These are phyloP conservation scores for Poeciliopsis retropinna DNA, from an alignment of 2,113 vertebrate species.

Conservation along the genomic window DNA sequence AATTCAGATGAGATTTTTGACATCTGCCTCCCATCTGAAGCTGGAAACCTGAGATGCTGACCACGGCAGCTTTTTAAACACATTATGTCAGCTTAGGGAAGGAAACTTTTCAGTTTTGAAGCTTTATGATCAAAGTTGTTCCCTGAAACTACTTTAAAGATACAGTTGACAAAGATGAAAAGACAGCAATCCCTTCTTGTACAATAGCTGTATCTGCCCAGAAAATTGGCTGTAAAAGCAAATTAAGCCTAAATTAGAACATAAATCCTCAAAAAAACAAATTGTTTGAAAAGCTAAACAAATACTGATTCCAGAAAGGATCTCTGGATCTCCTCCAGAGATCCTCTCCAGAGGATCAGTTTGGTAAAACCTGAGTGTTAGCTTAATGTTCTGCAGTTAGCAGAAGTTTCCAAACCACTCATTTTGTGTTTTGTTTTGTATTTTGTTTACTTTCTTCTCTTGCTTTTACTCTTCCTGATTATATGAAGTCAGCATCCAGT, in stretches of 20 bases:
- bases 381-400: neutral
- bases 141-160: neutral
- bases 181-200: neutral
- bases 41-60: neutral
- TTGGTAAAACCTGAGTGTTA: neutral
- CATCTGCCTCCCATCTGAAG: conserved; percentile 27
- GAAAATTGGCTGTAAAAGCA: no score
- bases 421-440: no score
- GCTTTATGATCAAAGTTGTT: neutral
- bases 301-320: neutral
- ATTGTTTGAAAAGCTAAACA: neutral
- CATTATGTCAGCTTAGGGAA: neutral
- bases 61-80: conserved; percentile 1
- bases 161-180: neutral
- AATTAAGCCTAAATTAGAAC: neutral
- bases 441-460: neutral
- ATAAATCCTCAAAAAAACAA: neutral
- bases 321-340: neutral
- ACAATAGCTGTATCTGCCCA: neutral
- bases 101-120: neutral
- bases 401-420: neutral
- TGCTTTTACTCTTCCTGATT: conserved; percentile 2
- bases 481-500: conserved; percentile 10
- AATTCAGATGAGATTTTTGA: neutral
- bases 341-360: no score